Percentiles rank a stretch among this genome's conserved stretches.
Evolutionary conservation across 1,140 invertebrate species (phyloP).

Genomic region (Hormaphis cornu): DNA sequence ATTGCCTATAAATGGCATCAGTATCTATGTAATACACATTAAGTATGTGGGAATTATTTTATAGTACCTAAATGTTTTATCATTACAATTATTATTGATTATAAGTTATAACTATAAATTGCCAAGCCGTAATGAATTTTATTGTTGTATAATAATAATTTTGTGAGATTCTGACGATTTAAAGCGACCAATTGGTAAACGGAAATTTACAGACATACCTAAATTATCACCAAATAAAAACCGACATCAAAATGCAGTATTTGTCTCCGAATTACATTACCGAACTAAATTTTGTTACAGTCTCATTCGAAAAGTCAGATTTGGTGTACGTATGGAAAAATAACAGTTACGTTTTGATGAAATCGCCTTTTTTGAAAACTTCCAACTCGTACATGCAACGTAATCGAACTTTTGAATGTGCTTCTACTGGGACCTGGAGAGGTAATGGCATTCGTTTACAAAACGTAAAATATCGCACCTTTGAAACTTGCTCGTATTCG

Average conservation of each 20-base stretch:
- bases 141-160: not conserved
- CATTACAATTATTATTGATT: too few relatives aligned
- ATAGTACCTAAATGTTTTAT: too few relatives aligned
- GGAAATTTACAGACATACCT: too few relatives aligned
- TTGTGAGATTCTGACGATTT: not conserved
- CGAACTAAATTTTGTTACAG: conserved; percentile 54
- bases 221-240: too few relatives aligned
- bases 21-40: too few relatives aligned
- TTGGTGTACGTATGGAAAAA: conserved; percentile 86
- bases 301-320: conserved; percentile 79
- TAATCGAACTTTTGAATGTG: conserved; percentile 77
- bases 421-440: conserved; percentile 72
- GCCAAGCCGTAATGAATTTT: not conserved
- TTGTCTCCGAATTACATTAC: too few relatives aligned
- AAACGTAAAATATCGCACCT: too few relatives aligned
- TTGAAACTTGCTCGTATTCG: too few relatives aligned
- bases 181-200: not conserved
- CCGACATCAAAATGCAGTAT: too few relatives aligned
- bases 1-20: too few relatives aligned
- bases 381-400: conserved; percentile 85
- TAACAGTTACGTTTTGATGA: conserved; percentile 71
- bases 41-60: too few relatives aligned
- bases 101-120: too few relatives aligned
- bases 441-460: conserved; percentile 50
- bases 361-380: conserved; percentile 73